A percentile compares a stretch with the other conserved stretches of the same genome.
phyloP scores from a whole-genome alignment of 1,140 invertebrate species.

The Meloidogyne exigua region DNA sequence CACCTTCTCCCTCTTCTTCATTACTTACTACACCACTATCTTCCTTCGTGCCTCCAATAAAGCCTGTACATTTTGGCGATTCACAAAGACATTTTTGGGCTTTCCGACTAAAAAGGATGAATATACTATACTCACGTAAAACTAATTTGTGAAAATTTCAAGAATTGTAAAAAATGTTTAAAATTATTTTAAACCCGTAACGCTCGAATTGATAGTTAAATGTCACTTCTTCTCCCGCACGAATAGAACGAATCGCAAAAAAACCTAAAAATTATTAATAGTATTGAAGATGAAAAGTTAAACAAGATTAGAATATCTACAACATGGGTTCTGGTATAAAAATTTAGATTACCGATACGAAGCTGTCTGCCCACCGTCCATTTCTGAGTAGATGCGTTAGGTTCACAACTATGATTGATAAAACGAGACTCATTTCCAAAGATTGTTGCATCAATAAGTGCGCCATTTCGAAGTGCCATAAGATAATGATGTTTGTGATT shows the following conservation, averaged over 20 bases:
- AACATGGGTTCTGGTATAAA: background rate
- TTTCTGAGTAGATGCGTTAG: conserved; percentile 95
- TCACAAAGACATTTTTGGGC: conserved; percentile 42
- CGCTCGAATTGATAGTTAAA: conserved; percentile 95
- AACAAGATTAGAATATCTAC: background rate
- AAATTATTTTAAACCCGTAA: conserved; percentile 28
- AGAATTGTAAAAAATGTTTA: background rate
- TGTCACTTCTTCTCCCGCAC: conserved; percentile 85
- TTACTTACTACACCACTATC: conserved; percentile 32
- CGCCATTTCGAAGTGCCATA: conserved; percentile 89
- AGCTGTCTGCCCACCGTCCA: conserved; percentile 38
- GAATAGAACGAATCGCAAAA: conserved; percentile 79
- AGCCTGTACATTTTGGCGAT: conserved; percentile 43
- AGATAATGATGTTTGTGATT: conserved; percentile 90
- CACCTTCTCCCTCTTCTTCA: conserved; percentile 39
- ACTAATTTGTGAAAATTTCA: background rate
- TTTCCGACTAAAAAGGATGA: background rate
- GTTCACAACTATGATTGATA: conserved; percentile 97
- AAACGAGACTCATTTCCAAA: conserved; percentile 89
- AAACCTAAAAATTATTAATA: conserved; percentile 67
- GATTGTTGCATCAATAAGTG: conserved; percentile 89
- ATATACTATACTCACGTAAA: conserved; percentile 18
- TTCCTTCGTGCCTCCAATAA: conserved; percentile 34
- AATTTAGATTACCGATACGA: conserved; percentile 85
- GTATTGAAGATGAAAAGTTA: background rate